Conservation (phyloP, 2,888 invertebrate species). For the Zonitis immaculata region DNA sequence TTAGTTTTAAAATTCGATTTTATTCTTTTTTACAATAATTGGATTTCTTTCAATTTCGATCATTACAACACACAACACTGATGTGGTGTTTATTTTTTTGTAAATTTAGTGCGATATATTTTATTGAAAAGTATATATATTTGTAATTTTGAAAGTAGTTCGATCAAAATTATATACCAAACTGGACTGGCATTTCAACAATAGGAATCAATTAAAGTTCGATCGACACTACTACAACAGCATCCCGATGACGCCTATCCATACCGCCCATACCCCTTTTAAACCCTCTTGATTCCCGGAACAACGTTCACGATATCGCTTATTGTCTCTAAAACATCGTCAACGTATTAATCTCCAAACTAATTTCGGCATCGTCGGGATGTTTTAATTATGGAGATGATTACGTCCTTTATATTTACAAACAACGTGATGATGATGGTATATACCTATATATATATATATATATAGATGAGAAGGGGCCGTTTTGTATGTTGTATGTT, state of each 20-base stretch:
- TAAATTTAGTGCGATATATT: too few species aligned
- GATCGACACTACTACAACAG: slow-evolving; percentile 11
- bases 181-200: slow-evolving; percentile 19
- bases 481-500: background rate
- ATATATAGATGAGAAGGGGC: background rate
- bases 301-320: slow-evolving; percentile 3
- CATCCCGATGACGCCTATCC: background rate
- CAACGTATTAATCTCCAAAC: slow-evolving; percentile 8
- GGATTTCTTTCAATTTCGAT: too few species aligned
- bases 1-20: too few species aligned
- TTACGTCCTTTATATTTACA: slow-evolving; percentile 14
- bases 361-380: slow-evolving; percentile 13
- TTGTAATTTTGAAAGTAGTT: too few species aligned
- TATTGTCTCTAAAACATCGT: background rate
- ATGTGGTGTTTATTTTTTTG: too few species aligned
- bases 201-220: slow-evolving; percentile 22
- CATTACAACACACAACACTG: too few species aligned
- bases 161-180: slow-evolving; percentile 17
- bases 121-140: too few species aligned
- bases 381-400: slow-evolving; percentile 22
- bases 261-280: background rate
- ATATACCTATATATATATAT: too few species aligned
- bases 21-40: too few species aligned
- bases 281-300: background rate
- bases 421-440: background rate